These are phyloP conservation scores for Paralvinella palmiformis DNA, from an alignment of 1,140 invertebrate species.

Conservation along the genomic window DNA sequence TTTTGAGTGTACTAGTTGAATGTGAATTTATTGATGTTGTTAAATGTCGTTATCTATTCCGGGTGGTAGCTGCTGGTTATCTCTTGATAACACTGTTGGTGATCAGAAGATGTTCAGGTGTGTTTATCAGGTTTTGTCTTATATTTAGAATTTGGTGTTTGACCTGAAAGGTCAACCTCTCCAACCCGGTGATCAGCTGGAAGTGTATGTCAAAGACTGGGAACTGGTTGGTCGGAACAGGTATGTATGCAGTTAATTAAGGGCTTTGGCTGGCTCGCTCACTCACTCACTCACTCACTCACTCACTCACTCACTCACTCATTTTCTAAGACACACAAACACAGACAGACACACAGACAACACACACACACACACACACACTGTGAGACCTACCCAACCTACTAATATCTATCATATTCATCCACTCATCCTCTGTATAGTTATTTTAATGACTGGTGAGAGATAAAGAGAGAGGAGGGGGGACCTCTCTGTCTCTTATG, in stretches of 20 bases:
- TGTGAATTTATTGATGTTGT: not conserved
- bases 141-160: slow-evolving; percentile 40
- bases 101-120: not conserved
- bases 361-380: not conserved
- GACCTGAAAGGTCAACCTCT: slow-evolving; percentile 33
- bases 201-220: slow-evolving; percentile 38
- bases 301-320: not conserved
- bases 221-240: slow-evolving; percentile 45
- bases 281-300: not conserved
- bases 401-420: not conserved
- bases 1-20: not conserved
- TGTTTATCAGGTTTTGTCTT: not conserved
- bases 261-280: not conserved
- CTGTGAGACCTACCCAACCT: not conserved
- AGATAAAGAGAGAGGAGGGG: no score
- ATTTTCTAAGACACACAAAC: slow-evolving; percentile 6
- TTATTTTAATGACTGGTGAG: no score
- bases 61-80: not conserved
- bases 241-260: slow-evolving; percentile 20
- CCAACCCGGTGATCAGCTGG: slow-evolving; percentile 29
- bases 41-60: not conserved
- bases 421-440: no score
- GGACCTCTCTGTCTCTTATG: no score
- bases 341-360: slow-evolving; percentile 10
- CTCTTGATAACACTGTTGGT: not conserved